Conservation (phyloP, 2,888 invertebrate genomes). For the Auanema freiburgensis region DNA sequence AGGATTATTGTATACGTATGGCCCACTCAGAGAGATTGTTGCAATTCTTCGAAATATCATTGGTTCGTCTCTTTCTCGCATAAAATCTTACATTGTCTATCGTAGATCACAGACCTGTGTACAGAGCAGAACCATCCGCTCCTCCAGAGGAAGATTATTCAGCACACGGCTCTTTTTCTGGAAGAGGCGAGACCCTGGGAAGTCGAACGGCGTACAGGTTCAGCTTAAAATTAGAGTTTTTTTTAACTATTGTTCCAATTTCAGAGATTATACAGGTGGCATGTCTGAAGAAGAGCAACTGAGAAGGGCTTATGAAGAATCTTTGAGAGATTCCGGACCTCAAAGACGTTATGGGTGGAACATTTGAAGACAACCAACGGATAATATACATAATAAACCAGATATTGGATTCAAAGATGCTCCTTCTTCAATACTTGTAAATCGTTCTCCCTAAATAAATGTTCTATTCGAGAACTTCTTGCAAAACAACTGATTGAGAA, state of each 20-base stretch:
- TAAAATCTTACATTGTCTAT: neutral
- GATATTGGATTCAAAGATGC: too few species aligned
- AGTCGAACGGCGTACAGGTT: neutral
- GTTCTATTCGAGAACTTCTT: too few species aligned
- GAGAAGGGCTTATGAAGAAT: slow-evolving; percentile 57
- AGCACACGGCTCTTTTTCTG: neutral
- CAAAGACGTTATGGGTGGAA: too few species aligned
- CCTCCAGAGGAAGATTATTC: neutral
- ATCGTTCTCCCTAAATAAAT: too few species aligned
- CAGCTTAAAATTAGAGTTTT: neutral
- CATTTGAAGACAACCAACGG: too few species aligned
- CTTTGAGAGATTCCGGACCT: neutral
- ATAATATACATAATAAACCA: too few species aligned
- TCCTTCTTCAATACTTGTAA: too few species aligned
- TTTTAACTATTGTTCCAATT: neutral
- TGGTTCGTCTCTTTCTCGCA: slow-evolving; percentile 7
- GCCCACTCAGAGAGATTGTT: slow-evolving; percentile 64
- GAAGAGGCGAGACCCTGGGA: neutral
- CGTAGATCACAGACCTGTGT: too few species aligned
- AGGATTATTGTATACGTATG: slow-evolving; percentile 71
- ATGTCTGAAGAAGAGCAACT: slow-evolving; percentile 65
- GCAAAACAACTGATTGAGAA: too few species aligned
- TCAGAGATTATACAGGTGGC: slow-evolving; percentile 61
- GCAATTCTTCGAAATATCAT: neutral
- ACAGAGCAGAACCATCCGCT: neutral